Base-by-base conservation (phyloP, 2,888 invertebrate species). In the Poecilobothrus nobilitatus region DNA sequence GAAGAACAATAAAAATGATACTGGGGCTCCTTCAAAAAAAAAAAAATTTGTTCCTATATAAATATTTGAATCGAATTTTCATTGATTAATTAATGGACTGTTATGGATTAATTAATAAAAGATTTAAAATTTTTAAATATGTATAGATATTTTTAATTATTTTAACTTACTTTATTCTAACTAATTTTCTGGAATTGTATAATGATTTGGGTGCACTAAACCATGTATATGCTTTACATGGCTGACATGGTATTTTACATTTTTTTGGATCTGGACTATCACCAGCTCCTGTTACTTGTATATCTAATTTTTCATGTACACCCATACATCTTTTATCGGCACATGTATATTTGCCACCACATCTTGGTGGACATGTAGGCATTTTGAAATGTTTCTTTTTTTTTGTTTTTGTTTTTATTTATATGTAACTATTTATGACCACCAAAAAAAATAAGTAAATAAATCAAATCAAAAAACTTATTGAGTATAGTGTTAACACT, bases 141-240 rank as follows among this genome's bases (percentile, higher is more conserved):
- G n/a, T n/a, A n/a, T n/a, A n/a, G n/a, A n/a, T n/a, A n/a, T n/a
- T n/a, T n/a, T n/a, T n/a, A n/a, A n/a, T n/a, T n/a, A n/a, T n/a
- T n/a, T n/a, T n/a, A 53, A 53, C 53, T 53, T 53, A 53, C 53
- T 18, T 53, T 53, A 53, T 53, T 53, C 18, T 53, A 18, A 78
- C 72, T 72, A 79, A 73, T 75, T 78, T 78, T 67, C 70, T 72
- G 3, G 65, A 67, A 41, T 74, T 73, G 70, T 76, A 73, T 69
- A 81, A 72, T n/a, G 82, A 75, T 71, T 79, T 79, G 3, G 82
- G 82, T 15, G 78, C 78, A 70, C 80, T 80, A 69, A 79, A 79
- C 79, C 81, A 83, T 74, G 81, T 81, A 74, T 82, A 83, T 69
- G 79, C 76, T 66, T 79, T 78, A 71, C 79, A 81, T 21, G 81